Percentiles rank a stretch among this genome's conserved stretches.
Evolutionary conservation across 2,888 invertebrate genomes (phyloP).

Genomic region (Cancer borealis): DNA sequence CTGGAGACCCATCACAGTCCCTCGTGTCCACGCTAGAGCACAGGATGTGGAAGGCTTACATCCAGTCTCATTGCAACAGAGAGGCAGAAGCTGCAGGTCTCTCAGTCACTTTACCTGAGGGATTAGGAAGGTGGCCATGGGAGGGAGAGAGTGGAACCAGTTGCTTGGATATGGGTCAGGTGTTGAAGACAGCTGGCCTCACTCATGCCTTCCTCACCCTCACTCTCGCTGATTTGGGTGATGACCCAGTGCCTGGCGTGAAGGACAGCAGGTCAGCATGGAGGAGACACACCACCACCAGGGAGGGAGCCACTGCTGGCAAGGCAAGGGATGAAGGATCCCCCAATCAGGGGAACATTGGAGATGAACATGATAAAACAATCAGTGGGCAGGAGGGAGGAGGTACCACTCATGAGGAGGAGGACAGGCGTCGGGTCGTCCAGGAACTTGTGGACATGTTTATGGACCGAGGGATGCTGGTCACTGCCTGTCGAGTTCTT

Average conservation of each 20-base stretch:
- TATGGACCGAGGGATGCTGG: slow-evolving; percentile 53
- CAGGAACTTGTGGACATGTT: slow-evolving; percentile 49
- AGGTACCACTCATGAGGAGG: not conserved
- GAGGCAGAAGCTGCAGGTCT: slow-evolving; percentile 25
- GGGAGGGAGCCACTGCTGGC: not conserved
- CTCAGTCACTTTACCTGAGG: slow-evolving; percentile 37
- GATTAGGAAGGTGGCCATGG: slow-evolving; percentile 65
- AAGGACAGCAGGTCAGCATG: not conserved
- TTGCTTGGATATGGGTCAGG: slow-evolving; percentile 49
- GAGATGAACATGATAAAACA: not conserved
- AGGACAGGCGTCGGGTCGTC: not conserved
- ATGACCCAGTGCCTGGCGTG: not conserved
- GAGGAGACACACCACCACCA: not conserved
- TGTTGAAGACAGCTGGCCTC: slow-evolving; percentile 55
- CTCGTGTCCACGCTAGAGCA: slow-evolving; percentile 34
- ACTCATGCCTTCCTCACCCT: slow-evolving; percentile 5
- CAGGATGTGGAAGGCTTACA: slow-evolving; percentile 61
- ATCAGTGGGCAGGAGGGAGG: not conserved
- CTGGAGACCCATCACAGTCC: not conserved
- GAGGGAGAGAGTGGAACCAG: slow-evolving; percentile 58
- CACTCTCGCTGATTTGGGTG: not conserved
- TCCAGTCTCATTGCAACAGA: slow-evolving; percentile 35
- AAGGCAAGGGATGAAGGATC: not conserved
- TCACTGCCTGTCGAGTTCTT: slow-evolving; percentile 66
- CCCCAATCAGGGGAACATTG: not conserved